phyloP scores from a whole-genome alignment of 2,888 invertebrate genomes.

The Caenorhabditis zanzibari region DNA sequence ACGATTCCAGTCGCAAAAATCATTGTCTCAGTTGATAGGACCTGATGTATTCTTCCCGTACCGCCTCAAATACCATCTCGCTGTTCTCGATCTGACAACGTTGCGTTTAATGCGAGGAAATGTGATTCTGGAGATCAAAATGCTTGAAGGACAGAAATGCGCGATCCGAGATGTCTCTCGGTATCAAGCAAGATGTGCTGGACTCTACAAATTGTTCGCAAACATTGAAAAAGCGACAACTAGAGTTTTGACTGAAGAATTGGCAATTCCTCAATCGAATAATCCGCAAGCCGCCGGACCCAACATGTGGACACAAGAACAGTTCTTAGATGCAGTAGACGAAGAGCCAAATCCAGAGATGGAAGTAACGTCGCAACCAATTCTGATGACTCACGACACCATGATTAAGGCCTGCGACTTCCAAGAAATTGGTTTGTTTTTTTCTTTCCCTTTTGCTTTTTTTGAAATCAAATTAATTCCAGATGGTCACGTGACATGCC shows the following conservation, averaged over 20 bases:
- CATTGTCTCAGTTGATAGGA: slow-evolving; percentile 65
- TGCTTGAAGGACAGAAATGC: slow-evolving; percentile 68
- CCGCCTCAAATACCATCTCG: slow-evolving; percentile 72
- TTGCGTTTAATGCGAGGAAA: slow-evolving; percentile 74
- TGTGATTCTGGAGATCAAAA: slow-evolving; percentile 74
- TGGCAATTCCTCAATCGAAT: slow-evolving; percentile 30
- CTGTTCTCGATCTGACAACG: slow-evolving; percentile 67
- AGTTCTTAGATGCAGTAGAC: slow-evolving; percentile 22
- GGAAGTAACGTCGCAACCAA: slow-evolving; percentile 24
- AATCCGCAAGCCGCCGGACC: slow-evolving; percentile 35
- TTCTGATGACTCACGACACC: slow-evolving; percentile 50
- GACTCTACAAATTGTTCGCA: slow-evolving; percentile 67
- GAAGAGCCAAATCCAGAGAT: slow-evolving; percentile 39
- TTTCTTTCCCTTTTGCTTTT: not conserved
- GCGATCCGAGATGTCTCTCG: slow-evolving; percentile 73
- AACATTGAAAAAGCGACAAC: slow-evolving; percentile 41
- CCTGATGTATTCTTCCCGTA: slow-evolving; percentile 70
- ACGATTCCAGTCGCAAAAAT: slow-evolving; percentile 68
- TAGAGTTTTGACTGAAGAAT: slow-evolving; percentile 4
- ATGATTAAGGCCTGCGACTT: slow-evolving; percentile 55
- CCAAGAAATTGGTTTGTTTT: slow-evolving; percentile 44
- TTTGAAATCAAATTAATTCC: slow-evolving; percentile 3
- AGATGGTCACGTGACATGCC: slow-evolving; percentile 65
- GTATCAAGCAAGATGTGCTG: slow-evolving; percentile 65
- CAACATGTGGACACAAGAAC: slow-evolving; percentile 38